Evolutionary conservation across 2,113 vertebrate genomes (phyloP), one percentile per base, ranked within the genome.

Genomic region (Alectura lathami): DNA sequence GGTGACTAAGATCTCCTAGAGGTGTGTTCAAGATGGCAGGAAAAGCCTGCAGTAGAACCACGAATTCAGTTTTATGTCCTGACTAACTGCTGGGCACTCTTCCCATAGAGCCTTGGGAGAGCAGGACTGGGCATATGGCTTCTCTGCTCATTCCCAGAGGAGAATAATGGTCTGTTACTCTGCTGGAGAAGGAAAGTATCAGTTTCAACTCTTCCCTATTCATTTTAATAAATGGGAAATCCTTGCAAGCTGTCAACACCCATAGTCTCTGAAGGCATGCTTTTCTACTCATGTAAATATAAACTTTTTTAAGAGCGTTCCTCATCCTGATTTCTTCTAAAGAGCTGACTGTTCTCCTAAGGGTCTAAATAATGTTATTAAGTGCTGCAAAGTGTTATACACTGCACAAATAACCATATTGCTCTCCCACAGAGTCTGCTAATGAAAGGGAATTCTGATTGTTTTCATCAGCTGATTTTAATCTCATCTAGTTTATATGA

Each of bases 261-360:
- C 59, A 36, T 11, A 45, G 26, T 51, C 17, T 88, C 83, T 0
- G 0, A 70, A 90, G 26, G 17, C 1, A 0, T 62, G 11, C 2
- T 86, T 91, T 77, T 83, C 23, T 4, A 21, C 11, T 51, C 8
- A 0, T 42, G 27, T 42, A 48, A 88, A 69, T 60, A 78, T 13
- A 68, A 94, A 63, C 3, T 3, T 78, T 88, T 77, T 51, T 48
- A 75, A 70, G 68, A 80, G 18, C 36, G 13, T 70, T 36, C 38
- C 40, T 75, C 57, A 60, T 45, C 13, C 20, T 57, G 21, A 45
- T n/a, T 76, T 23, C 38, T 92, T 77, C 38, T 93, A 20, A 88
- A 89, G 70, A 84, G 21, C n/a, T 75, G 32, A 56, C 42, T 85
- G 43, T 64, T 18, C 18, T 87, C 56, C 60, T 17, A 26, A 26